Evolutionary conservation across 2,113 vertebrate species (phyloP).

Genomic region (Plestiodon gilberti): DNA sequence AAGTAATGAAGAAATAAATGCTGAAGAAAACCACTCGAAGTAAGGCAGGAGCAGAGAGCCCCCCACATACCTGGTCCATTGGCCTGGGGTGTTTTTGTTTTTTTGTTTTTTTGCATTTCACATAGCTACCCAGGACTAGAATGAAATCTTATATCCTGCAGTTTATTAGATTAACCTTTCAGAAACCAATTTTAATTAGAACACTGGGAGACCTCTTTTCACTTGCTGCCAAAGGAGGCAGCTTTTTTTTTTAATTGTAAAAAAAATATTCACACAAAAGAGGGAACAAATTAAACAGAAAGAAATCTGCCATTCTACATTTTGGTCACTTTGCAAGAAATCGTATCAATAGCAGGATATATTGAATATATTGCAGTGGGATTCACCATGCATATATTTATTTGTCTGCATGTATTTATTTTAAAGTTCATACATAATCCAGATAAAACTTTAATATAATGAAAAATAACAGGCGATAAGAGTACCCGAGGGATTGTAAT

Average conservation of each 20-base stretch:
- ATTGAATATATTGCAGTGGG: constrained; percentile 40
- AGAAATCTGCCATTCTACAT: constrained; percentile 48
- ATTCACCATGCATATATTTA: background rate
- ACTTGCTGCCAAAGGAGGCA: constrained; percentile 49
- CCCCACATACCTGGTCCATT: background rate
- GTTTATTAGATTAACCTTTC: constrained; percentile 30
- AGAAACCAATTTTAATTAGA: constrained; percentile 3
- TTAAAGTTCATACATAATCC: constrained; percentile 70
- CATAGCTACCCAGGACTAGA: background rate
- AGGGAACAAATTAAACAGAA: constrained; percentile 67
- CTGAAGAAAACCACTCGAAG: background rate
- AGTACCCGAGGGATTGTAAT: constrained; percentile 69
- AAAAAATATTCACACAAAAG: constrained; percentile 55
- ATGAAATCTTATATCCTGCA: background rate
- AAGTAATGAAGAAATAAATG: background rate
- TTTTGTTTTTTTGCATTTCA: background rate
- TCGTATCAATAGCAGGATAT: constrained; percentile 59
- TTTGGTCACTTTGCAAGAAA: constrained; percentile 53
- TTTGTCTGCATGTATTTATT: constrained; percentile 40
- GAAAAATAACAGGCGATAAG: constrained; percentile 76
- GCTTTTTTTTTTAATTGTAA: constrained; percentile 15
- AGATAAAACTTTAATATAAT: constrained; percentile 71
- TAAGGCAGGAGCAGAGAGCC: background rate
- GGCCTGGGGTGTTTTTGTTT: background rate
- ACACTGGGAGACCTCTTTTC: constrained; percentile 9